Evolutionary conservation across 2,797 vertebrate genomes (phyloP).

Genomic region (Crypturellus tataupa): DNA sequence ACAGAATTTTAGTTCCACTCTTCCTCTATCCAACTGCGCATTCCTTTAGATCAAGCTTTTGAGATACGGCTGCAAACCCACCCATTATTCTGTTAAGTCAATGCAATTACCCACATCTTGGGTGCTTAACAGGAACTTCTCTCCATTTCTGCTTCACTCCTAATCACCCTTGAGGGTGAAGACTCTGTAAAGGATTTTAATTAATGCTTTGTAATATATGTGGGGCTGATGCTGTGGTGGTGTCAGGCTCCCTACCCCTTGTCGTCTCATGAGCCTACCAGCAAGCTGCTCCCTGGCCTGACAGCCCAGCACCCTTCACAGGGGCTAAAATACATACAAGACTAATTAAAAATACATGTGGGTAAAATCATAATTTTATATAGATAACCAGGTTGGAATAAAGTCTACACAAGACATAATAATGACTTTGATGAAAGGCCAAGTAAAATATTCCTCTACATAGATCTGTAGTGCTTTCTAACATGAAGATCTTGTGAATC

Average conservation of each 20-base stretch:
- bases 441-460: not conserved
- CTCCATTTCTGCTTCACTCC: not conserved
- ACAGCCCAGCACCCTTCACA: not conserved
- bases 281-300: not conserved
- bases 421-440: not conserved
- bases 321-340: not conserved
- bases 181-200: not conserved
- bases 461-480: not conserved
- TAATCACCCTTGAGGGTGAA: not conserved
- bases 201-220: not conserved
- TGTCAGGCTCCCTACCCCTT: not conserved
- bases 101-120: not conserved
- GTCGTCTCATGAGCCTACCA: not conserved
- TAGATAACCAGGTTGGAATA: not conserved
- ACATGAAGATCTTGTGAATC: not conserved
- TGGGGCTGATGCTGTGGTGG: fast-evolving
- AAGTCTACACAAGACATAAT: not conserved
- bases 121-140: not conserved
- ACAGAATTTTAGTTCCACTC: not conserved
- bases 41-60: not conserved
- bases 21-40: not conserved
- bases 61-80: not conserved
- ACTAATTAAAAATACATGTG: not conserved
- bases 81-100: not conserved
- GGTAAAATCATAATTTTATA: not conserved